Evolutionary conservation across 2,888 invertebrate genomes (phyloP), one percentile per base, ranked within the genome.

Genomic region (Lasioglossum zephyrum): DNA sequence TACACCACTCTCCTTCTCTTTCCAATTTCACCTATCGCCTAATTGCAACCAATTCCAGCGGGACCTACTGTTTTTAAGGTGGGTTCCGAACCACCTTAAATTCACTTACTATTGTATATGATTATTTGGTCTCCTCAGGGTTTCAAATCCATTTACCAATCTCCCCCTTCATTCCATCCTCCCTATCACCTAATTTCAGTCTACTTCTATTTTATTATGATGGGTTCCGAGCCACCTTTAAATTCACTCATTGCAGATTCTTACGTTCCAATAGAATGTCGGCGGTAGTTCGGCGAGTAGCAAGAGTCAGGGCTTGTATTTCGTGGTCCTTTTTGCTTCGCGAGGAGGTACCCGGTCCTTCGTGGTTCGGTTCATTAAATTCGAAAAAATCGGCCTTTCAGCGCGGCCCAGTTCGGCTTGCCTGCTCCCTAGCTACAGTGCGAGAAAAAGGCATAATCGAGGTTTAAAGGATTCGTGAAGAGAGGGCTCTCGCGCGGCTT

Each of bases 331-430:
- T 79, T 78, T 57, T 83, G 70, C 41, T 66, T 60, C 69, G 39
- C 69, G 41, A n/a, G 44, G 63, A 73, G 79, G 77, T 85, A 82
- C 73, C 75, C 75, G 80, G 72, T 53, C 85, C 85, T 86, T 86
- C 18, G 49, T 90, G 88, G 79, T 88, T 84, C 91, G 89, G 80
- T 91, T 89, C 90, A 83, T 90, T 90, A 90, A 88, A 82, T 83
- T 77, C 81, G 86, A 89, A 90, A 86, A 91, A 88, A 85, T 87
- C 83, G 82, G 85, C 84, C 91, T 85, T 89, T 89, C 88, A 91
- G 63, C 79, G 75, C 72, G 85, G 83, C 73, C 83, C 84, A 82
- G 70, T 82, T 88, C 77, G 88, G 60, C 44, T 53, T 70, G 78
- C 39, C 18, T 47, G 74, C 76, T 57, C 74, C 82, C 81, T 36